phyloP scores from a whole-genome alignment of 1,140 invertebrate species.

The Euborellia annulipes region DNA sequence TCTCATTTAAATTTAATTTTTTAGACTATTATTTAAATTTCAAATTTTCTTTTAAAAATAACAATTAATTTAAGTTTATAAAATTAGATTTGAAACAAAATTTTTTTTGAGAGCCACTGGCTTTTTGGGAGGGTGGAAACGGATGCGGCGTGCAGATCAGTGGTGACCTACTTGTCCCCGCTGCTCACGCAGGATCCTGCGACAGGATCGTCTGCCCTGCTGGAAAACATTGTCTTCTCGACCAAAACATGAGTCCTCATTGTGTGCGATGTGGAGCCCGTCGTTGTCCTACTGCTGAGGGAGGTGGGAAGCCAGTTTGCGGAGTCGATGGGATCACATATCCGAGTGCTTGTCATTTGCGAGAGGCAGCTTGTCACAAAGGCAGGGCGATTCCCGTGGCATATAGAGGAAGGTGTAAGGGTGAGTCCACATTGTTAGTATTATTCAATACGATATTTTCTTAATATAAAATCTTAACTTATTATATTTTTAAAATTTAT shows the following conservation, averaged over 20 bases:
- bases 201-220: slow-evolving; percentile 60
- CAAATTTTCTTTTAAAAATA: too few relatives aligned
- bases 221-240: slow-evolving; percentile 66
- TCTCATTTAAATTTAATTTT: too few relatives aligned
- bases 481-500: background rate
- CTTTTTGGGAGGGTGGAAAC: too few relatives aligned
- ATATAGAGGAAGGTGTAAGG: slow-evolving; percentile 69
- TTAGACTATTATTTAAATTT: too few relatives aligned
- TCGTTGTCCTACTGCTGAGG: slow-evolving; percentile 35
- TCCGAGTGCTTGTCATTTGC: slow-evolving; percentile 67
- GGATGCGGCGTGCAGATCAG: background rate
- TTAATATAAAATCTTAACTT: background rate
- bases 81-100: too few relatives aligned
- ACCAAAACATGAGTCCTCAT: slow-evolving; percentile 69
- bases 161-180: slow-evolving; percentile 1
- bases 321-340: slow-evolving; percentile 77
- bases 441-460: background rate
- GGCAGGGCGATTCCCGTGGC: slow-evolving; percentile 69
- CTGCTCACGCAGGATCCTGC: slow-evolving; percentile 45
- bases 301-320: slow-evolving; percentile 49
- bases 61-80: too few relatives aligned
- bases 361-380: slow-evolving; percentile 61
- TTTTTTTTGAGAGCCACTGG: too few relatives aligned
- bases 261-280: slow-evolving; percentile 56
- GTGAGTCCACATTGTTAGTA: slow-evolving; percentile 32